These are phyloP conservation scores for Sinopyrophorus schimmeli DNA, from an alignment of 2,888 invertebrate genomes.

Conservation along the genomic window DNA sequence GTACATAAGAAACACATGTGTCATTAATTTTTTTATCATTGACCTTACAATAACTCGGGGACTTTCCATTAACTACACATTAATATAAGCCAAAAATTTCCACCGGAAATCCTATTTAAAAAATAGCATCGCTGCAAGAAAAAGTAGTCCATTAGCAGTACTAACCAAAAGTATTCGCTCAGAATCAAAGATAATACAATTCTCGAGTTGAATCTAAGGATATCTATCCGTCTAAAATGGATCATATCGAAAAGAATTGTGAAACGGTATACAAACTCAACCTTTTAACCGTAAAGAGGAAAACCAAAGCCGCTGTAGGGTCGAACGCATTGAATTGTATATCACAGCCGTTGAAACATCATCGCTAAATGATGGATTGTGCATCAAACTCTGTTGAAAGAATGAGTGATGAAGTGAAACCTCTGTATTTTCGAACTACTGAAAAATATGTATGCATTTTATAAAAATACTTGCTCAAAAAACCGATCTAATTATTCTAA, in stretches of 20 bases:
- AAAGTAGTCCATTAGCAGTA: constrained; percentile 37
- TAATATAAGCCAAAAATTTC: too few species aligned
- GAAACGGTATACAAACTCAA: constrained; percentile 30
- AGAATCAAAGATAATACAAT: constrained; percentile 35
- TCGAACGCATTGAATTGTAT: constrained; percentile 31
- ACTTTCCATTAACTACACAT: too few species aligned
- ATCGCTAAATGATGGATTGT: constrained; percentile 37
- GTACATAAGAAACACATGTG: too few species aligned
- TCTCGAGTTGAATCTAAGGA: constrained; percentile 30
- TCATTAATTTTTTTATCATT: too few species aligned
- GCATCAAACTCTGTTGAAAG: constrained; percentile 27
- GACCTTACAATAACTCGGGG: too few species aligned
- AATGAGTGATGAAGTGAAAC: constrained; percentile 28
- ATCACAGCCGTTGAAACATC: constrained; percentile 31
- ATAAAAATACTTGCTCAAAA: too few species aligned
- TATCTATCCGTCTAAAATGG: constrained; percentile 28
- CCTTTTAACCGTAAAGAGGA: constrained; percentile 14
- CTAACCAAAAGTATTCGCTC: constrained; percentile 33
- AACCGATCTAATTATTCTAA: too few species aligned
- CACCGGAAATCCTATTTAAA: too few species aligned
- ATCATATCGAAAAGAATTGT: constrained; percentile 28
- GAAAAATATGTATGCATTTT: constrained; percentile 8
- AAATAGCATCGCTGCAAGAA: too few species aligned
- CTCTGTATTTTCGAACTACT: constrained; percentile 16
- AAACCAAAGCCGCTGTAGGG: constrained; percentile 24